phyloP scores from a whole-genome alignment of 2,888 invertebrate species.

The Protodeltote pygarga region DNA sequence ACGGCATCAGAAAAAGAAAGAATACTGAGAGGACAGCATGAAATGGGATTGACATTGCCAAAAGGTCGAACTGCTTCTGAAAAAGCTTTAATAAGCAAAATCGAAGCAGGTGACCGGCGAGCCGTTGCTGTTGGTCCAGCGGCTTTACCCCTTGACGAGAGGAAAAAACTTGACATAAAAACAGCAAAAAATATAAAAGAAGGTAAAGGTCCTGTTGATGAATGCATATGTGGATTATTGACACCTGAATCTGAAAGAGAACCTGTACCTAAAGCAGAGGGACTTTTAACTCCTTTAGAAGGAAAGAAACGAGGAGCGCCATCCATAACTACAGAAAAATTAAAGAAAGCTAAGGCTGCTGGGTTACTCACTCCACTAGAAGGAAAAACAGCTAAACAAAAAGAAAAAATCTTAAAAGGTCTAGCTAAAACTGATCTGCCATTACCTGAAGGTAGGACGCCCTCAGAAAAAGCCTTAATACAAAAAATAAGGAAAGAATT shows the following conservation, averaged over 20 bases:
- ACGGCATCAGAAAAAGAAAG: constrained; percentile 44
- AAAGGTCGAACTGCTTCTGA: constrained; percentile 21
- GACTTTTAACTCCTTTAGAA: constrained; percentile 10
- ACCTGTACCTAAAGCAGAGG: constrained; percentile 41
- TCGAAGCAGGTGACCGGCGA: not conserved
- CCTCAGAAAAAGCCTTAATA: constrained; percentile 29
- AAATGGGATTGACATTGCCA: constrained; percentile 36
- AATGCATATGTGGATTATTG: constrained; percentile 53
- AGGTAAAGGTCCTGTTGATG: constrained; percentile 51
- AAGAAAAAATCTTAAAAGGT: constrained; percentile 32
- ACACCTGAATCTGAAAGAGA: constrained; percentile 38
- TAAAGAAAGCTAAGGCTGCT: constrained; percentile 28
- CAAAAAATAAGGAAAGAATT: constrained; percentile 34
- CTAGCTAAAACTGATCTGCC: constrained; percentile 25
- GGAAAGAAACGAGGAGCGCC: constrained; percentile 1
- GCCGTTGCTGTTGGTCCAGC: constrained; percentile 17
- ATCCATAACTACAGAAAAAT: constrained; percentile 20
- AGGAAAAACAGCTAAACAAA: constrained; percentile 33
- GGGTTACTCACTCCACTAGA: constrained; percentile 32
- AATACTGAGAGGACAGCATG: constrained; percentile 42
- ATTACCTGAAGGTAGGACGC: constrained; percentile 36
- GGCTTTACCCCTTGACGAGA: constrained; percentile 14
- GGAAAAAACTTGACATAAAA: constrained; percentile 30
- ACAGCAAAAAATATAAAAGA: constrained; percentile 51
- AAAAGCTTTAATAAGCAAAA: constrained; percentile 2